Conservation (phyloP, 2,797 vertebrate genomes). For the Cetoscarus ocellatus region DNA sequence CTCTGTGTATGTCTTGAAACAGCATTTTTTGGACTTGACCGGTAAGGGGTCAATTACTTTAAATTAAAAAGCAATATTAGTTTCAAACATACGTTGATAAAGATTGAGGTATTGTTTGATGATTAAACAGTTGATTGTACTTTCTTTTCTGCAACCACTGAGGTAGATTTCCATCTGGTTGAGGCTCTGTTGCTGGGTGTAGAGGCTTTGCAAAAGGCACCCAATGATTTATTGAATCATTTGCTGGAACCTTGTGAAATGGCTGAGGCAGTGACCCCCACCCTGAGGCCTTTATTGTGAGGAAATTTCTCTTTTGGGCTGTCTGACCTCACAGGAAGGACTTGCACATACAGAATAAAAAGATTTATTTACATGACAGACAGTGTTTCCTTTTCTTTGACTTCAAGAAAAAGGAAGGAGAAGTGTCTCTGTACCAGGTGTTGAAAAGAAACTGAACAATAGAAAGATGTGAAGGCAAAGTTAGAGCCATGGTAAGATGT, state of each 20-base stretch:
- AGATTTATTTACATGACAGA: slow-evolving; percentile 32
- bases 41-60: no score
- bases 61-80: no score
- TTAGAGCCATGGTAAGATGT: neutral
- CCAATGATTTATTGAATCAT: slow-evolving; percentile 33
- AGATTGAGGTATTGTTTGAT: no score
- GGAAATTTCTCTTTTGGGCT: slow-evolving; percentile 21
- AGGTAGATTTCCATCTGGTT: no score
- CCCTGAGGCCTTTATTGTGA: slow-evolving; percentile 39
- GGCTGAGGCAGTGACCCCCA: slow-evolving; percentile 20
- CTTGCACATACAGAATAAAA: slow-evolving; percentile 35
- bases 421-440: slow-evolving; percentile 45
- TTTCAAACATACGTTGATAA: no score
- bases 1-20: no score
- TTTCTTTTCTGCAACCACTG: no score
- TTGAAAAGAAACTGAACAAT: slow-evolving; percentile 12
- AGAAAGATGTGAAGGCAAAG: slow-evolving; percentile 29
- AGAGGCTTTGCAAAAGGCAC: slow-evolving; percentile 3
- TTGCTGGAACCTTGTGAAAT: slow-evolving; percentile 8
- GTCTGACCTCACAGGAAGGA: slow-evolving; percentile 55
- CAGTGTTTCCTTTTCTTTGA: slow-evolving; percentile 34
- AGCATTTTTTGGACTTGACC: no score
- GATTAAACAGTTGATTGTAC: no score
- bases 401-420: slow-evolving; percentile 23
- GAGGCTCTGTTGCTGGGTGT: neutral